Evolutionary conservation across 2,113 vertebrate genomes (phyloP).

Genomic region (Phylloscopus trochiloides): DNA sequence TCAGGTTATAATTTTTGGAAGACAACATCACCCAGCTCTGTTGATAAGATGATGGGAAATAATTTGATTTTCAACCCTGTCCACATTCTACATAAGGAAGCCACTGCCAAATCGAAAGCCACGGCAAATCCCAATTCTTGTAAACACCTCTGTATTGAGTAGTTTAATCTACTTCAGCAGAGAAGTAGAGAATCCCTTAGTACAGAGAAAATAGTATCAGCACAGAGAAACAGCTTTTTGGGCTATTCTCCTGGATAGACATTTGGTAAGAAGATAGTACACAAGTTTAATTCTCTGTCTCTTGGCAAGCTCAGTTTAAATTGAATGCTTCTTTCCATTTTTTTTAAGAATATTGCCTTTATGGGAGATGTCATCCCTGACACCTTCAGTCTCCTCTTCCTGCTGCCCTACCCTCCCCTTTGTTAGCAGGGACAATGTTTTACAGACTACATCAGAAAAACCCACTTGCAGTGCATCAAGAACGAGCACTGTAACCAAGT

Average conservation of each 20-base stretch:
- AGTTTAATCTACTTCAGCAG: not conserved
- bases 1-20: not conserved
- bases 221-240: not conserved
- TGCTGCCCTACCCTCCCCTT: not conserved
- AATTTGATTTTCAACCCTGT: not conserved
- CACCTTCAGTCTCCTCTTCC: not conserved
- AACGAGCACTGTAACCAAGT: not conserved
- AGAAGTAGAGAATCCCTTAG: not conserved
- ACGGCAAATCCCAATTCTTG: not conserved
- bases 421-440: not conserved
- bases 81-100: not conserved
- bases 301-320: not conserved
- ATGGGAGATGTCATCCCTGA: not conserved
- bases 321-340: not conserved
- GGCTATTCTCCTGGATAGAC: not conserved
- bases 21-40: not conserved
- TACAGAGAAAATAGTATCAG: not conserved
- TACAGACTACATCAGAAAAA: not conserved
- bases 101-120: not conserved
- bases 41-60: not conserved
- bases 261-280: not conserved
- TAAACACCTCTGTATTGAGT: not conserved
- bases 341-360: not conserved
- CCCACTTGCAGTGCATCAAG: not conserved
- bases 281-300: not conserved